Base-by-base conservation (phyloP, 53 echinoderm and acorn worm genomes). In the Stichopus horrens region DNA sequence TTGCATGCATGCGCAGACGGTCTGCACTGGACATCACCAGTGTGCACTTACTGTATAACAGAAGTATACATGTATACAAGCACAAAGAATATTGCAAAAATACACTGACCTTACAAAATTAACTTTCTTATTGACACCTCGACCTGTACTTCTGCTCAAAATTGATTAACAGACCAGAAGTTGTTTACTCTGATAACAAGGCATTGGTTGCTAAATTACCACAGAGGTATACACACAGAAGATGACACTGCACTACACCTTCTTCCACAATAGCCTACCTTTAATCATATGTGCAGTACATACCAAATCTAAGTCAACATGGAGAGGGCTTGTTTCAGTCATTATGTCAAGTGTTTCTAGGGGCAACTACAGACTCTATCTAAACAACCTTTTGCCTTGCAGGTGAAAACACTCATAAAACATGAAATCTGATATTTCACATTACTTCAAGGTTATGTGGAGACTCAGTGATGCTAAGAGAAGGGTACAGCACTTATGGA, bases 341-440 rank as follows among this genome's bases (percentile, higher is more conserved):
- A 16, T 63, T 63, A 10, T 63, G 7, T 13, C 16, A 13, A 63
- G 63, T 63, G 63, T 0, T 16, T 79, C 55, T 53, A 52, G 10
- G 51, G 53, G 79, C 79, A 79, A 79, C 79, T 10, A 13, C 8
- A 7, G 2, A 54, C 20, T 4, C 54, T 54, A 52, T 79, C 52
- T 79, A 79, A 79, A 79, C 79, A 79, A 79, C 54, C 79, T 79
- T 79, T 79, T 55, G 19, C 79, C 79, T 75, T 79, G 19, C 7
- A 63, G 63, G 63, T 63, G 18, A 18, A 79, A 5, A 55, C 10
- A 51, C 52, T 7, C 53, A 79, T 55, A 79, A 53, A 53, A 19
- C 9, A 13, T 79, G 79, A 79, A 79, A 79, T 79, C 16, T 79
- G 79, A 79, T 79, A 79, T 13, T 8, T 18, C 51, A 53, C 63